A percentile compares a stretch with the other conserved stretches of the same genome.
Conservation (phyloP, 1,140 invertebrate genomes). For the Asobara japonica region DNA sequence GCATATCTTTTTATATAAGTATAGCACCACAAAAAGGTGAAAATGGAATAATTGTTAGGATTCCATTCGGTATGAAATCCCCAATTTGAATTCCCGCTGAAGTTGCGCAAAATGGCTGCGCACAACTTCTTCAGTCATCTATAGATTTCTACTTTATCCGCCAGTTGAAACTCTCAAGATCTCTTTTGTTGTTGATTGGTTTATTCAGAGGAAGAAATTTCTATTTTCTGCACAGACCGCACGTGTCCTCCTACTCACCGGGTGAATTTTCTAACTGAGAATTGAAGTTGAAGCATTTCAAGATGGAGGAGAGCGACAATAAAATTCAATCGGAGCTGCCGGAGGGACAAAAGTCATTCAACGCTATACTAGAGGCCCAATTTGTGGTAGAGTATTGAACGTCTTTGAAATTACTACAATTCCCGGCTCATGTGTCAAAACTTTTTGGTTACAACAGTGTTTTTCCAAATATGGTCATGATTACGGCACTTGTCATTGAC, state of each 20-base stretch:
- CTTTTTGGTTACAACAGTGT: slow-evolving; percentile 3
- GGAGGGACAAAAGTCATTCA: slow-evolving; percentile 79
- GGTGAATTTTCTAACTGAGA: slow-evolving; percentile 20
- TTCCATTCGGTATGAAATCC: no score
- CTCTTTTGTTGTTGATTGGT: background rate
- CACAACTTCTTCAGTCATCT: background rate
- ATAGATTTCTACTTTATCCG: background rate
- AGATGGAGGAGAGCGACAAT: slow-evolving; percentile 56
- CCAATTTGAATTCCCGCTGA: background rate
- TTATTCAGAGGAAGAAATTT: slow-evolving; percentile 18
- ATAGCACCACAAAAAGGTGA: no score
- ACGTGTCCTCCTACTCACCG: slow-evolving; percentile 13
- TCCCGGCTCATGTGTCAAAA: background rate
- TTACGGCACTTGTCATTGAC: slow-evolving; percentile 24
- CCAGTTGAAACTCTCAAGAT: background rate
- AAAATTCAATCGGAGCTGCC: slow-evolving; percentile 56
- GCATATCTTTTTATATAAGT: no score
- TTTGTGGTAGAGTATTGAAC: slow-evolving; percentile 74
- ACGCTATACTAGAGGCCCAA: slow-evolving; percentile 82
- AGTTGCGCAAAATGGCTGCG: background rate
- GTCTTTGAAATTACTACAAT: background rate
- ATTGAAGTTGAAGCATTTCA: slow-evolving; percentile 36
- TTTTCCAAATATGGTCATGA: slow-evolving; percentile 3
- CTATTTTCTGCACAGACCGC: slow-evolving; percentile 7
- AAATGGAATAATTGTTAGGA: no score